Evolutionary conservation across 2,888 invertebrate genomes (phyloP).

Genomic region (Drosophila nr. medialis): DNA sequence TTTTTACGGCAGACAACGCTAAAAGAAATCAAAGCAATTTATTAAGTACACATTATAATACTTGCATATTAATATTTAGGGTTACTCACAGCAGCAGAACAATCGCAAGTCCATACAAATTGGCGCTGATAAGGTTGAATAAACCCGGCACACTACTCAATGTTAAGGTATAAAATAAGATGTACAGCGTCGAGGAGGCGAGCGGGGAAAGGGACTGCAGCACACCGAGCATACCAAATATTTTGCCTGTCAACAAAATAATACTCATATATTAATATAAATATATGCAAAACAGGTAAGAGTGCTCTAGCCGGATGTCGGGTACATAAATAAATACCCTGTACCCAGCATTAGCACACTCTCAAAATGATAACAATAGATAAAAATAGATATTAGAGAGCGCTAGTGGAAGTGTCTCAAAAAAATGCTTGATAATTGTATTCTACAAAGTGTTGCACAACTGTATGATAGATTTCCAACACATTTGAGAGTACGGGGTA

Average conservation of each 20-base stretch:
- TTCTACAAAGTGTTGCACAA: too few species aligned
- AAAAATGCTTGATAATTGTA: background rate
- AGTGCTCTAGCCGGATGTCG: too few species aligned
- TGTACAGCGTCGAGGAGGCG: slow-evolving; percentile 87
- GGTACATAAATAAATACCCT: background rate
- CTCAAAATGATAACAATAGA: background rate
- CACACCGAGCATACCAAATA: slow-evolving; percentile 88
- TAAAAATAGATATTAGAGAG: background rate
- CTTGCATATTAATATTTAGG: background rate
- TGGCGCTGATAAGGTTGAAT: slow-evolving; percentile 86
- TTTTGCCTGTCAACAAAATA: slow-evolving; percentile 85
- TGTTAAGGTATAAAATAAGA: slow-evolving; percentile 87
- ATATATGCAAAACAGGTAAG: background rate
- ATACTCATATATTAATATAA: background rate
- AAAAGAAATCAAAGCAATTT: slow-evolving; percentile 16
- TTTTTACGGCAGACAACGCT: slow-evolving; percentile 71
- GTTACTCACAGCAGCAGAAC: slow-evolving; percentile 69
- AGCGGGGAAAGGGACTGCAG: slow-evolving; percentile 88
- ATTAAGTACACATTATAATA: slow-evolving; percentile 9
- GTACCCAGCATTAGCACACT: background rate
- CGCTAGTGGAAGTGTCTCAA: background rate
- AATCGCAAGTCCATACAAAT: slow-evolving; percentile 66
- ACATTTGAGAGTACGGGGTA: background rate
- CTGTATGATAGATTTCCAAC: background rate
- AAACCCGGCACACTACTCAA: slow-evolving; percentile 86